Percentiles rank a stretch among this genome's conserved stretches.
These are phyloP conservation scores for Himantopus leucocephalus DNA, from an alignment of 2,113 vertebrate genomes.

Conservation along the genomic window DNA sequence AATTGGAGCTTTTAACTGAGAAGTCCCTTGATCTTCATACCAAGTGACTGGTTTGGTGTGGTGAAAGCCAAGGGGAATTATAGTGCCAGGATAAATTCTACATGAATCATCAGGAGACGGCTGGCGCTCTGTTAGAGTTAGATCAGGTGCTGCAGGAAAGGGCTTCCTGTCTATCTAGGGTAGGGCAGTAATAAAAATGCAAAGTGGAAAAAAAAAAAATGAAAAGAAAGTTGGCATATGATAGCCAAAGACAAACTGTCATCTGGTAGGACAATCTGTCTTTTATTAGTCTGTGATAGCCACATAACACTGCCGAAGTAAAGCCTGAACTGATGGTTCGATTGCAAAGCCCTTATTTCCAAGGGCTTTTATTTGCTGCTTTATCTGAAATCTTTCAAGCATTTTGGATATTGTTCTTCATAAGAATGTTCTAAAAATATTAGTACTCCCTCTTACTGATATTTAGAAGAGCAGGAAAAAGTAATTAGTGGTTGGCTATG, in stretches of 20 bases:
- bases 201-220: neutral
- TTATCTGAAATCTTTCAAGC: neutral
- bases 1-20: neutral
- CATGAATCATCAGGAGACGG: neutral
- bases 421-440: neutral
- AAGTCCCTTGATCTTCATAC: constrained; percentile 28
- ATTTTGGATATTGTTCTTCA: neutral
- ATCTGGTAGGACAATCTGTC: neutral
- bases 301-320: neutral
- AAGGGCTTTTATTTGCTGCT: neutral
- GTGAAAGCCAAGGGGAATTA: neutral
- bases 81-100: constrained; percentile 1
- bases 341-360: neutral
- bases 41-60: neutral
- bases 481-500: neutral
- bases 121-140: neutral
- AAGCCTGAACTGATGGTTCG: neutral
- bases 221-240: neutral
- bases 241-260: neutral
- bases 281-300: neutral
- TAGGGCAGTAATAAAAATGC: neutral
- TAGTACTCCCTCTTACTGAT: neutral
- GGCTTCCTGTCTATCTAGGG: neutral
- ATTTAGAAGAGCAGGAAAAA: neutral
- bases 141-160: neutral